Base-by-base conservation (phyloP, 2,888 invertebrate genomes). In the Tipula vernalis region DNA sequence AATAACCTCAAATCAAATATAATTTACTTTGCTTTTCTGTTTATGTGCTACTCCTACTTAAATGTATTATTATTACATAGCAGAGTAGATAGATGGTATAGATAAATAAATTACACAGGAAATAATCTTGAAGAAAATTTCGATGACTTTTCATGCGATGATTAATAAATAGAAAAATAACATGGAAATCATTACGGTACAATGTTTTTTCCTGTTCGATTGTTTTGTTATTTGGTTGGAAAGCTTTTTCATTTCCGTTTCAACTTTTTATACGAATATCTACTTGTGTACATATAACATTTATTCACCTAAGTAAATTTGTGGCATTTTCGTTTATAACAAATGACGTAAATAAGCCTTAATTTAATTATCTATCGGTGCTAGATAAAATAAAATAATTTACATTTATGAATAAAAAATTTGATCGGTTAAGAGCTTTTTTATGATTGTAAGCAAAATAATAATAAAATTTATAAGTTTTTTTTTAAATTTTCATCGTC, bases 41-140 rank as follows among this genome's bases (percentile, higher is more conserved):
- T 47, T 0, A 47, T 47, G 13, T 47, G 15, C 51, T 51, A 51
- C 51, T 15, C 4, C n/a, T 71, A 28, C 71, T 15, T 28, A 1
- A 28, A 28, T 28, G 28, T 28, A 28, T 28, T 28, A 28, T 28
- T 28, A 71, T 71, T 71, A 71, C 71, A 71, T 28, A 28, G 18
- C 28, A 28, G 8, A 18, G 71, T 71, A 71, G 71, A 28, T 71
- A 71, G 71, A 71, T 51, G 51, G n/a, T 71, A n/a, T n/a, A 71
- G 71, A 71, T 71, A 71, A 71, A 71, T 71, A 71, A 71, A 71
- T 71, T 71, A 71, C 71, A 71, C 71, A 71, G 71, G 71, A 71
- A 71, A 71, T 71, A 71, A 71, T 71, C 71, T 71, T 18, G 0
- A 28, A 28, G 71, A 71, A 71, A 18, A 71, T 71, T 71, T 18